These are phyloP conservation scores for Astropecten irregularis DNA, from an alignment of 53 echinoderm and acorn worm genomes.

Conservation along the genomic window DNA sequence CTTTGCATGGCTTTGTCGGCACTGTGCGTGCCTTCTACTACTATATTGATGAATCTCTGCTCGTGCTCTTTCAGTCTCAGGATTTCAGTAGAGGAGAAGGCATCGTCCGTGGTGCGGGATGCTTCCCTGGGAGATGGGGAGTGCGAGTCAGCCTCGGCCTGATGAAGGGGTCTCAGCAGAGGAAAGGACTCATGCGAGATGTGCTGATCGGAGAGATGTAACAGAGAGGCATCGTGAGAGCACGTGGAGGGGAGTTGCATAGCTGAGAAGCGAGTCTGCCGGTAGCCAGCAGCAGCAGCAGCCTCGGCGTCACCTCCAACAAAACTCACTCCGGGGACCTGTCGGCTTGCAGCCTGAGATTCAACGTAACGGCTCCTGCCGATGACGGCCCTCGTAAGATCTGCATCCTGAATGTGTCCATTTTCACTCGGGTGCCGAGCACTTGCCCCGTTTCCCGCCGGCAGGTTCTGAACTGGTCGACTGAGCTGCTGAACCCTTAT, in stretches of 20 bases:
- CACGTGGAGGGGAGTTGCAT: constrained; percentile 14
- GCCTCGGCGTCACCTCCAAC: background rate
- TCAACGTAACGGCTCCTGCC: background rate
- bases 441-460: background rate
- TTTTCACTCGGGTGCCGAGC: constrained; percentile 15
- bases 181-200: background rate
- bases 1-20: constrained; percentile 1
- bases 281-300: background rate
- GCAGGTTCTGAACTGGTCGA: too few relatives aligned
- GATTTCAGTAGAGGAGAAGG: background rate
- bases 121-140: background rate
- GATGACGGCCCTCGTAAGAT: background rate
- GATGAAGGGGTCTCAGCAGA: background rate
- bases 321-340: background rate
- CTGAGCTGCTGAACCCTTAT: background rate
- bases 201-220: background rate
- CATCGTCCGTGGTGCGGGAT: background rate
- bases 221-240: constrained; percentile 8
- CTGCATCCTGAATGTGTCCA: background rate
- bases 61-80: constrained; percentile 1
- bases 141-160: background rate
- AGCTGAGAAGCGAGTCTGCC: background rate
- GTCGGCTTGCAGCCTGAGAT: background rate
- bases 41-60: constrained; percentile 18
- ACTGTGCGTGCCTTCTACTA: background rate